Evolutionary conservation across 2,113 vertebrate species (phyloP).

Genomic region (Abramis brama): DNA sequence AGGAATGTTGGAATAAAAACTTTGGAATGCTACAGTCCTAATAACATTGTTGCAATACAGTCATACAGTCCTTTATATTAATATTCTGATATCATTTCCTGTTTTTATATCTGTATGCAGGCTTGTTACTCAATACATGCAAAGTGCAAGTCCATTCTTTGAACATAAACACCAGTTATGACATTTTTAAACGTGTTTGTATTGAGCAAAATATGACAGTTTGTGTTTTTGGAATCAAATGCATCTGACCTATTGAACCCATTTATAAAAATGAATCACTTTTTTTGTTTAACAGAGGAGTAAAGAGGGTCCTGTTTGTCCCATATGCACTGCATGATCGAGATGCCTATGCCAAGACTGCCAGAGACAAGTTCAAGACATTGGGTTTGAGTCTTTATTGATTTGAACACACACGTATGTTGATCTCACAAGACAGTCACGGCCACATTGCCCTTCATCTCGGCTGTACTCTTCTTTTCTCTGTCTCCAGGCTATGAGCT

Average conservation of each 20-base stretch:
- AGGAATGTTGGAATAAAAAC: neutral
- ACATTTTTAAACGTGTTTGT: neutral
- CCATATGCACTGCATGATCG: constrained; percentile 84
- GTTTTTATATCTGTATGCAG: neutral
- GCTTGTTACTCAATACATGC: neutral
- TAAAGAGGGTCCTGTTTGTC: constrained; percentile 82
- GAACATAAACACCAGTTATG: too few species aligned
- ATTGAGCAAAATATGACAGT: neutral
- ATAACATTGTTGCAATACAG: neutral
- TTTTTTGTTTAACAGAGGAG: constrained; percentile 66
- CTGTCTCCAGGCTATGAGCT: constrained; percentile 79
- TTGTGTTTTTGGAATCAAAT: neutral
- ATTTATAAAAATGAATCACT: neutral
- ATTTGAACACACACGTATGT: neutral
- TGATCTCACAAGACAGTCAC: too few species aligned
- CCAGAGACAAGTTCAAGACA: constrained; percentile 77
- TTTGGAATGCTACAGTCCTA: neutral
- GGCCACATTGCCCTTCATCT: neutral
- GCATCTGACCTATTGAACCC: neutral
- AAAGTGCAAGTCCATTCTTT: neutral
- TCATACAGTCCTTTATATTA: neutral
- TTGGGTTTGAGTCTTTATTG: constrained; percentile 71
- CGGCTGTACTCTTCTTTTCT: neutral
- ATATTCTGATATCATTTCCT: neutral
- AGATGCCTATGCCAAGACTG: constrained; percentile 78